phyloP scores from a whole-genome alignment of 1,140 invertebrate species.

The Ceratoteleas bidentatus region DNA sequence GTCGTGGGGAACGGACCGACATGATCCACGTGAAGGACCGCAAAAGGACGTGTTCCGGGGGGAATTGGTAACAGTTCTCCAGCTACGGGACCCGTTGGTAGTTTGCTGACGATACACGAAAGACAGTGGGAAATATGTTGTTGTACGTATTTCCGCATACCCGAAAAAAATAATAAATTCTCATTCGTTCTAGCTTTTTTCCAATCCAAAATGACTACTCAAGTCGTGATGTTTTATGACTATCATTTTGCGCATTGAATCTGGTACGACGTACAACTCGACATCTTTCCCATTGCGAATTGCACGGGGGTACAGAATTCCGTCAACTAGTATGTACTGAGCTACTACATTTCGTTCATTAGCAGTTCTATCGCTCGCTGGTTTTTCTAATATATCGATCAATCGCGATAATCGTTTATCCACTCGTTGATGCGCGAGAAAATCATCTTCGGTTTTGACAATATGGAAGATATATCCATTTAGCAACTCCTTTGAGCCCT shows the following conservation, averaged over 20 bases:
- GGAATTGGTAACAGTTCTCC: not conserved
- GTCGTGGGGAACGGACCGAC: conserved; percentile 2
- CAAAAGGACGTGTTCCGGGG: not conserved
- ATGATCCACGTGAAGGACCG: not conserved
- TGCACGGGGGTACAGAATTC: conserved; percentile 15
- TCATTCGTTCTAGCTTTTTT: not conserved
- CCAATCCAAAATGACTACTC: conserved; percentile 3
- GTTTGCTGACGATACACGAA: not conserved
- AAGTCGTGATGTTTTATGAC: conserved; percentile 20
- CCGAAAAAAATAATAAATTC: conserved; percentile 12
- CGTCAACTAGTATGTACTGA: not conserved
- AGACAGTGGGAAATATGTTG: conserved; percentile 1
- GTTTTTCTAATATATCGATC: not conserved
- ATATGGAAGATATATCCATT: too few relatives aligned
- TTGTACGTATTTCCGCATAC: conserved; percentile 4
- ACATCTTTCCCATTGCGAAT: not conserved
- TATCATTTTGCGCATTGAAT: conserved; percentile 19
- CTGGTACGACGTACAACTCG: conserved; percentile 2
- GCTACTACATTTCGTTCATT: not conserved
- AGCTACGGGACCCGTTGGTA: not conserved
- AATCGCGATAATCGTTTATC: not conserved
- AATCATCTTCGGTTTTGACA: too few relatives aligned
- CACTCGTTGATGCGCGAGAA: conserved; percentile 13
- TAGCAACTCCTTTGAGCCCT: too few relatives aligned
- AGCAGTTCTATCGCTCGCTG: not conserved